Evolutionary conservation across 2,888 invertebrate genomes (phyloP), one percentile per base, ranked within the genome.

Genomic region (Leptinotarsa juncta): DNA sequence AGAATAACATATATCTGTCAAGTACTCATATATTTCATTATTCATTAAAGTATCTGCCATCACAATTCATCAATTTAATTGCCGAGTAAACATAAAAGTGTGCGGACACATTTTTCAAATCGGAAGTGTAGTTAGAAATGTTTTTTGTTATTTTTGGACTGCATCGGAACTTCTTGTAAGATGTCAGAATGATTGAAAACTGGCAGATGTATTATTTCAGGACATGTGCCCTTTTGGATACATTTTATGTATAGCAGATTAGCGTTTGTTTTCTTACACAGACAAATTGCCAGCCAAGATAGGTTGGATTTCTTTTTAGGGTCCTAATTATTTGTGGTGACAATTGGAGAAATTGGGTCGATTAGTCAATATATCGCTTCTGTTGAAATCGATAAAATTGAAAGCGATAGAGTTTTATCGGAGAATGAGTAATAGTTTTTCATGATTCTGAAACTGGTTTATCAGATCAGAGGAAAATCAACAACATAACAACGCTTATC

Each of bases 201-300:
- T 84, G 86, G 84, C 87, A 87, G 87, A 87, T 87, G 87, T 87
- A 87, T 86, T 87, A 87, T 88, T 85, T 87, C 85, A 86, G 85
- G 85, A 86, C 86, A 87, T 87, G 86, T 86, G 86, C 85, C 85
- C 72, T 75, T 60, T 48, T 42, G 20, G 69, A 55, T 69, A 69
- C 69, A 57, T 68, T 42, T 70, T 57, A 62, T 70, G 62, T 71
- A 50, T 65, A 65, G 70, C 65, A 65, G 65, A 65, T 71, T 71
- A 71, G 53, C 65, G 53, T 65, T 71, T 71, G 71, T 71, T 71
- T 71, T 71, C 66, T 48, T 49, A 71, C 66, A 55, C 66, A 71
- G 71, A 71, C 66, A 71, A 71, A 71, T 71, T 20, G 71, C 71
- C 12, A 65, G 32, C 51, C 26, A n/a, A 71, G 65, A 69, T 69